Conservation (phyloP, 2,888 invertebrate genomes). For the Noctua janthina region DNA sequence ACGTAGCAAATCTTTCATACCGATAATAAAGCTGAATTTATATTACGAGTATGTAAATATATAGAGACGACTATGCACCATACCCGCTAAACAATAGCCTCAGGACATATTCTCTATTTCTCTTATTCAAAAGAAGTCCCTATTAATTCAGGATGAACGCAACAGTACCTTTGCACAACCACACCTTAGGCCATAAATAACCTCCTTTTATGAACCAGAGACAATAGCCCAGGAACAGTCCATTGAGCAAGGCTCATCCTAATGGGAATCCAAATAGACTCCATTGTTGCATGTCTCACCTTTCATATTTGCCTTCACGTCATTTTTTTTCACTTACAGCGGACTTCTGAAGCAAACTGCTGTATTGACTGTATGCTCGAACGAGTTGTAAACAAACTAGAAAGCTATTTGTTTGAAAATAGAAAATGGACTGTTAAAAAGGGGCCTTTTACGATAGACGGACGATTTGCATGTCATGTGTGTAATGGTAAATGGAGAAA, state of each 20-base stretch:
- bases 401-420: slow-evolving; percentile 31
- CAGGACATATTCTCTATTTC: background rate
- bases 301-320: slow-evolving; percentile 13
- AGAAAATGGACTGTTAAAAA: slow-evolving; percentile 8
- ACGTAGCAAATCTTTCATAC: background rate
- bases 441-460: background rate
- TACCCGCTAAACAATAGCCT: background rate
- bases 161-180: slow-evolving; percentile 10
- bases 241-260: slow-evolving; percentile 21
- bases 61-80: background rate
- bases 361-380: slow-evolving; percentile 39
- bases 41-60: background rate
- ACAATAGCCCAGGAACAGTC: slow-evolving; percentile 42
- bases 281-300: slow-evolving; percentile 14
- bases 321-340: slow-evolving; percentile 32
- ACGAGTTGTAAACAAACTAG: slow-evolving; percentile 34
- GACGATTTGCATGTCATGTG: no score
- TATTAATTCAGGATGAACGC: slow-evolving; percentile 18
- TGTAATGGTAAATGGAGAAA: no score
- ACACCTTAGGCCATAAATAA: background rate
- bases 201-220: slow-evolving; percentile 13
- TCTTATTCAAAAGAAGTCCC: background rate
- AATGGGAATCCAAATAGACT: slow-evolving; percentile 24
- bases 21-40: background rate
- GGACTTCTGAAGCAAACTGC: slow-evolving; percentile 18